phyloP scores from a whole-genome alignment of 2,888 invertebrate species.

The Lacanobia wlatinum region DNA sequence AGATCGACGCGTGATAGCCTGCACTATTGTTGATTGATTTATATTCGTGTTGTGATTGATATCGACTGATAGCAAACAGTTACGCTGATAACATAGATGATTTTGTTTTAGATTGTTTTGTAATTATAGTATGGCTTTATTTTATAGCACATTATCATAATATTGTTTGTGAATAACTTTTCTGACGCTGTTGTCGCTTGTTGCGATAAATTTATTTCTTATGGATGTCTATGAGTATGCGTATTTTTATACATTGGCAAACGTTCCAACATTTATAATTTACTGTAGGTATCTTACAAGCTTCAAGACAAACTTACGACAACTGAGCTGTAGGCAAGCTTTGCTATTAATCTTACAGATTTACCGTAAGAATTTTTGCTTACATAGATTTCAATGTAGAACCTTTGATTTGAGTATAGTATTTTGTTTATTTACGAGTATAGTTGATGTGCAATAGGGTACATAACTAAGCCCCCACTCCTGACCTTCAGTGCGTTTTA shows the following conservation, averaged over 20 bases:
- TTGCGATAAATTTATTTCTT: slow-evolving; percentile 20
- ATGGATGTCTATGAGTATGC: neutral
- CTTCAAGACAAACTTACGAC: neutral
- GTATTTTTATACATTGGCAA: slow-evolving; percentile 5
- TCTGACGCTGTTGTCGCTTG: slow-evolving; percentile 1
- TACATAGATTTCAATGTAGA: no score
- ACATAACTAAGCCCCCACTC: no score
- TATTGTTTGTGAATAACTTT: slow-evolving; percentile 17
- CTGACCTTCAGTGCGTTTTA: no score
- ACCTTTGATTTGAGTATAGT: no score
- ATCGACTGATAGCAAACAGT: slow-evolving; percentile 49
- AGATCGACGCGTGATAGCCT: slow-evolving; percentile 77
- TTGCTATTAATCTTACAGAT: neutral
- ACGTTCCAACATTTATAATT: slow-evolving; percentile 6
- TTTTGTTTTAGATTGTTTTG: slow-evolving; percentile 46
- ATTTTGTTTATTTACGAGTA: no score
- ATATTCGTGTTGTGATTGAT: slow-evolving; percentile 69
- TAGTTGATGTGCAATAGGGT: no score
- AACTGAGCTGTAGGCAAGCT: neutral
- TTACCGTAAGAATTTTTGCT: no score
- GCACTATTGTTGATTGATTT: slow-evolving; percentile 84
- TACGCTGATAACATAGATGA: slow-evolving; percentile 38
- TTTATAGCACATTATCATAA: slow-evolving; percentile 28
- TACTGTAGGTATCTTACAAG: neutral
- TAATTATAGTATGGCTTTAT: slow-evolving; percentile 43